Evolutionary conservation across 2,113 vertebrate species (phyloP).

Genomic region (Andinoacara biseriatus): DNA sequence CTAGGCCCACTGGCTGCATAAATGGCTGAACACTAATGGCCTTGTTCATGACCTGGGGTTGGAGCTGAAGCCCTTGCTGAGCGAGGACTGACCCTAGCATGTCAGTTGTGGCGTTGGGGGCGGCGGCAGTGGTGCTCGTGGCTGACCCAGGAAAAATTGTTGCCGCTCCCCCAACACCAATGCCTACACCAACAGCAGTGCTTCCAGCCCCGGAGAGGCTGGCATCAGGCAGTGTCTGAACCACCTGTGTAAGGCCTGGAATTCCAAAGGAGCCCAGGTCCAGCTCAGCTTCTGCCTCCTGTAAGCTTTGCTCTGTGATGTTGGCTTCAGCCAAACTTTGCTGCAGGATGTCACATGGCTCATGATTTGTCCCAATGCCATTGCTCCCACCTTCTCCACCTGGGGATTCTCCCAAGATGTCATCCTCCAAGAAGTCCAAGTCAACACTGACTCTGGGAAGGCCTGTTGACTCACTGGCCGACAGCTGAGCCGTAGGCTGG

Average conservation of each 20-base stretch:
- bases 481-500: conserved; percentile 87
- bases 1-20: conserved; percentile 90
- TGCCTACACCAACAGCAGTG: conserved; percentile 75
- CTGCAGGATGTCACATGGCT: conserved; percentile 97
- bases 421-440: conserved; percentile 95
- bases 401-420: conserved; percentile 89
- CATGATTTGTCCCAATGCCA: conserved; percentile 81
- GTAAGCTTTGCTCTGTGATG: conserved; percentile 95
- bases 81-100: conserved; percentile 90
- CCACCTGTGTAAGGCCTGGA: conserved; percentile 87
- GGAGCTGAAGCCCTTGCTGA: conserved; percentile 90
- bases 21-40: conserved; percentile 94
- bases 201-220: conserved; percentile 74
- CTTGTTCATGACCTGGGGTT: conserved; percentile 93
- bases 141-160: conserved; percentile 85
- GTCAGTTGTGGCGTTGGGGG: conserved; percentile 79
- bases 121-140: conserved; percentile 63
- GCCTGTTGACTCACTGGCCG: conserved; percentile 75
- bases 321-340: conserved; percentile 97
- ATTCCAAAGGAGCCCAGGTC: conserved; percentile 93
- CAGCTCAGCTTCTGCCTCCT: conserved; percentile 92
- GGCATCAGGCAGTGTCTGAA: conserved; percentile 87
- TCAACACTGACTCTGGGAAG: conserved; percentile 90
- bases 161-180: conserved; percentile 79
- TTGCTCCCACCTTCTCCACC: conserved; percentile 79